phyloP scores from a whole-genome alignment of 2,888 invertebrate species.

The Abscondita cerata region DNA sequence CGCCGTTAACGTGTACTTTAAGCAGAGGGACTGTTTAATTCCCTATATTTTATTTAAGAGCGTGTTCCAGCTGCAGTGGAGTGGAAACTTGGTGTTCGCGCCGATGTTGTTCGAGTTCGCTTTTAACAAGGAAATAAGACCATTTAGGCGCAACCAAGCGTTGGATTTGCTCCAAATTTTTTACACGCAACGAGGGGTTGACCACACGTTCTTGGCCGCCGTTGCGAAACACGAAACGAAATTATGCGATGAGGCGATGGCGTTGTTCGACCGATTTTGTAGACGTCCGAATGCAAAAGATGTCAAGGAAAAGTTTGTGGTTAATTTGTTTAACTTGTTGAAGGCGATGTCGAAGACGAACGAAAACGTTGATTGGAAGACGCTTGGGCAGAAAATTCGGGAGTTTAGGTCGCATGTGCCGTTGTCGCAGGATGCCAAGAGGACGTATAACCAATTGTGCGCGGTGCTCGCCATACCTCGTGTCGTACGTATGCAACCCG shows the following conservation, averaged over 20 bases:
- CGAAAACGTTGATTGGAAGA: conserved; percentile 56
- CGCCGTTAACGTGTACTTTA: conserved; percentile 66
- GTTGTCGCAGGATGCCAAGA: conserved; percentile 59
- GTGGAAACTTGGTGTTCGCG: conserved; percentile 67
- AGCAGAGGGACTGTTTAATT: conserved; percentile 68
- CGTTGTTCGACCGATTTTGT: conserved; percentile 54
- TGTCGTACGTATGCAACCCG: conserved; percentile 33
- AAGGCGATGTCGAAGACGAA: conserved; percentile 57
- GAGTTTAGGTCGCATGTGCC: conserved; percentile 54
- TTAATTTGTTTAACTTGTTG: conserved; percentile 63
- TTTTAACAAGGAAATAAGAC: conserved; percentile 66
- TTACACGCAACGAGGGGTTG: conserved; percentile 66
- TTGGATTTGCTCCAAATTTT: conserved; percentile 70
- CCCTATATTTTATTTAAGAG: conserved; percentile 72
- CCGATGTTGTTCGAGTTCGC: conserved; percentile 66
- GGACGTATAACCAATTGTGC: conserved; percentile 60
- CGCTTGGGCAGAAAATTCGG: conserved; percentile 53
- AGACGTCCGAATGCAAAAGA: conserved; percentile 54
- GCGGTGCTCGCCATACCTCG: conserved; percentile 55
- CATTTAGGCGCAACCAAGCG: conserved; percentile 72
- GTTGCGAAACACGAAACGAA: conserved; percentile 60
- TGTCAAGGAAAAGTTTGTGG: conserved; percentile 66
- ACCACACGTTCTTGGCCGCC: conserved; percentile 35
- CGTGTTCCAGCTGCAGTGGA: conserved; percentile 70
- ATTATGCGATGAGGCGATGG: conserved; percentile 59